Base-by-base conservation (phyloP, 2,888 invertebrate species). In the Bombylius major region DNA sequence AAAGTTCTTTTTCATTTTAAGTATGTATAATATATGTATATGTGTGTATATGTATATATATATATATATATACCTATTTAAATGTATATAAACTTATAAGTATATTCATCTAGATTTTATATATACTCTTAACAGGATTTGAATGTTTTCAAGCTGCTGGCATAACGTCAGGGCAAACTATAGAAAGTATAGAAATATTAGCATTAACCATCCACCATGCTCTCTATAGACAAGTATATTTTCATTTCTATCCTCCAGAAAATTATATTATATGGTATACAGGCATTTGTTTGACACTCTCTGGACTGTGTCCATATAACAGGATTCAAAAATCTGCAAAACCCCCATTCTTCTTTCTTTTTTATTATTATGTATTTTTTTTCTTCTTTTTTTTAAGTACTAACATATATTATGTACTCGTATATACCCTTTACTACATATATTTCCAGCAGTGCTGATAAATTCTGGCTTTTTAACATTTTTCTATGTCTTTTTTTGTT, bases 1-100 rank as follows among this genome's bases (percentile, higher is more conserved):
- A 55, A 55, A 51, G 47, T 55, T 47, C 50, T 45, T 45, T 48
- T 51, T 47, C 50, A 47, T 47, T 50, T 11, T 11, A 42, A 11
- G 7, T 11, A 42, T 42, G 7, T 11, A 42, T 42, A 42, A 42
- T 42, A 42, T 42, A 11, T n/a, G n/a, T 39, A 8, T 39, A 39
- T 7, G 4, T 9, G 11, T 39, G 39, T 39, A 39, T 39, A 9
- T 39, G 11, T 9, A 39, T 42, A 42, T 42, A 3, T 42, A 1
- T 42, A 42, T 11, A 4, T 11, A 8, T 42, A 42, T 1, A 5
- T 42, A 42, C 12, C 4, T 42, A 42, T 42, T 8, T 42, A 11
- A 11, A 42, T 42, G 11, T 11, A 4, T 11, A 42, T 8, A 42
- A 11, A 42, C 11, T 42, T 42, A 11, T 4, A 42, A 11, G 11